Evolutionary conservation across 1,140 invertebrate genomes (phyloP).

Genomic region (Drosophila cardini): DNA sequence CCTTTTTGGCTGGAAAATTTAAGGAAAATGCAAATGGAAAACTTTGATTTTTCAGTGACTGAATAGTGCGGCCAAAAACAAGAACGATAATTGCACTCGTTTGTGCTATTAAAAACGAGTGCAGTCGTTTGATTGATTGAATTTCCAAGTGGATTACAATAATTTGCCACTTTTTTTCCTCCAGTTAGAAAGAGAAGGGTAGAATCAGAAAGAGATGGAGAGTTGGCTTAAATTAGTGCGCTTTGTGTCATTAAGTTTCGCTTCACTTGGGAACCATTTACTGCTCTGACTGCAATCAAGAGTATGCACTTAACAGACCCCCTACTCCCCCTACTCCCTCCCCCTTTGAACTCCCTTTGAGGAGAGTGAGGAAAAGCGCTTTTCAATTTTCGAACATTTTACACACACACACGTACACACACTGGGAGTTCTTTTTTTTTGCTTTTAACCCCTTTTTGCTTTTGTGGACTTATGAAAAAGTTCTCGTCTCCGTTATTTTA

Average conservation of each 20-base stretch:
- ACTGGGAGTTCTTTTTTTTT: slow-evolving; percentile 52
- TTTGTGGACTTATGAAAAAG: slow-evolving; percentile 69
- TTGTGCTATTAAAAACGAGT: slow-evolving; percentile 33
- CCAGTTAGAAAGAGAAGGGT: slow-evolving; percentile 5
- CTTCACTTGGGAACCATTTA: slow-evolving; percentile 69
- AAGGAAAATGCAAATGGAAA: neutral
- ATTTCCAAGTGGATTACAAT: slow-evolving; percentile 75
- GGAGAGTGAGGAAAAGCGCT: slow-evolving; percentile 41
- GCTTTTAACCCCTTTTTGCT: slow-evolving; percentile 57
- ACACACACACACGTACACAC: slow-evolving; percentile 21
- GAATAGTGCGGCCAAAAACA: neutral
- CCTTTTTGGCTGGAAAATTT: too few relatives aligned
- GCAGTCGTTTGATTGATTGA: slow-evolving; percentile 50
- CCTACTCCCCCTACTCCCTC: neutral
- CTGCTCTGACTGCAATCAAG: slow-evolving; percentile 68
- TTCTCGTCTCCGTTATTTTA: slow-evolving; percentile 63
- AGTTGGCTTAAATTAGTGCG: slow-evolving; percentile 68
- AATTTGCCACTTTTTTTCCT: slow-evolving; percentile 50
- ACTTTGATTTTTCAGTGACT: slow-evolving; percentile 4
- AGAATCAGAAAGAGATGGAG: neutral
- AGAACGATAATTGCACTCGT: slow-evolving; percentile 55
- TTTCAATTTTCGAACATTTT: slow-evolving; percentile 70
- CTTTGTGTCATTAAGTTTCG: slow-evolving; percentile 79
- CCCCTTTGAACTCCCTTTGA: neutral
- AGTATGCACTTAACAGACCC: slow-evolving; percentile 69